Evolutionary conservation across 2,888 invertebrate genomes (phyloP).

Genomic region (Ormyrus rosae): DNA sequence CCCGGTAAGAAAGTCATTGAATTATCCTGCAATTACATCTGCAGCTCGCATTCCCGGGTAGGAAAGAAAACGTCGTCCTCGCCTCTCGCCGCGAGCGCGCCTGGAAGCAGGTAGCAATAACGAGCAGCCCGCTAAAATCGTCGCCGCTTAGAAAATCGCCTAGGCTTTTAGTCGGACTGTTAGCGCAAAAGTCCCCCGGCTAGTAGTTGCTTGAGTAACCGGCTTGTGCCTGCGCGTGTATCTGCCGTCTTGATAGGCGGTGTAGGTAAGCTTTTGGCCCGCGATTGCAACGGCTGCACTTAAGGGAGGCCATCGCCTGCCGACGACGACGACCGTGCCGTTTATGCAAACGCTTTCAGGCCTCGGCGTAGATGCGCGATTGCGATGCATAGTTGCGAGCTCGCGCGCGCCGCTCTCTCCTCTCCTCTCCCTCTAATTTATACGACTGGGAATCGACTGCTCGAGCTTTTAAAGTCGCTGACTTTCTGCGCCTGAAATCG

Average conservation of each 20-base stretch:
- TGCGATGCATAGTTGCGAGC: constrained; percentile 12
- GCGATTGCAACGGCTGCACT: constrained; percentile 18
- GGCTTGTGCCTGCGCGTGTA: not conserved
- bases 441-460: constrained; percentile 1
- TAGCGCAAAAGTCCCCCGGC: no score
- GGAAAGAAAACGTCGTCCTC: no score
- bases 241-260: not conserved
- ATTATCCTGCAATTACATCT: no score
- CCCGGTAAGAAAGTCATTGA: no score
- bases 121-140: no score
- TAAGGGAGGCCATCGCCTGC: constrained; percentile 30
- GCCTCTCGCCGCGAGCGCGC: no score
- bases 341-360: constrained; percentile 42
- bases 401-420: not conserved
- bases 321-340: constrained; percentile 12
- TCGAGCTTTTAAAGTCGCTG: not conserved
- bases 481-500: not conserved
- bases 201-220: no score
- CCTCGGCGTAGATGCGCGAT: constrained; percentile 4
- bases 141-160: no score
- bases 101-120: no score
- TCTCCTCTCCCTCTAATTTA: constrained; percentile 13
- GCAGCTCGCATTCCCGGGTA: no score
- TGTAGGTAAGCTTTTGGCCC: constrained; percentile 22
- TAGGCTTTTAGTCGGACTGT: no score